Evolutionary conservation across 2,888 invertebrate genomes (phyloP), one percentile per base, ranked within the genome.

Genomic region (Incurvaria masculella): DNA sequence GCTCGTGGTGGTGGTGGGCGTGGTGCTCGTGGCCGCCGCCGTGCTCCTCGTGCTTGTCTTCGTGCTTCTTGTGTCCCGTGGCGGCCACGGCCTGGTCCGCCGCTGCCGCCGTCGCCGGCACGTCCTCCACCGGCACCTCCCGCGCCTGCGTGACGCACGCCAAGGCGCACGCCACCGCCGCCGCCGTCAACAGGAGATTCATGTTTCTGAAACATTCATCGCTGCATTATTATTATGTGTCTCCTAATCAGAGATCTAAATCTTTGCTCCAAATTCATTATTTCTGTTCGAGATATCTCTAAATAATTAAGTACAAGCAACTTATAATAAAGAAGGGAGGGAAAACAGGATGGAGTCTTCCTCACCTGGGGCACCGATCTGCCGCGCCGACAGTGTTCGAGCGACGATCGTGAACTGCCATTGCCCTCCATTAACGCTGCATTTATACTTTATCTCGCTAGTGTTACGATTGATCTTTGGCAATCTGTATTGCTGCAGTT

Each of bases 11-110:
- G 58, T 88, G 86, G 49, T 86, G 81, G 2, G 80, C 80, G 56
- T 86, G 85, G 59, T 87, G 84, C 49, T 85, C 82, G 56, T 85
- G 81, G 1, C 89, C 88, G n/a, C 86, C 87, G 17, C 86, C 87
- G 47, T 79, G 74, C 61, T 85, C 85, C 57, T 83, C 81, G 56
- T 81, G 79, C 53, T 72, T 74, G 48, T 67, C 72, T 56, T 72
- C 69, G 5, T 69, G 65, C 51, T 80, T 72, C 49, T 76, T 72
- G 55, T 79, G 73, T 56, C 76, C 78, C 2, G 78, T 72, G 26
- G 75, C 81, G 4, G 81, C 81, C n/a, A 73, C 68, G 11, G 68
- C 69, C 54, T 72, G 69, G 57, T 82, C 83, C 16, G 17, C 19
- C 8, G 42, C 4, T 16, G 51, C 40, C 21, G 52, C 53, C 49